phyloP scores from a whole-genome alignment of 1,140 invertebrate genomes.

The Trachymyrmex septentrionalis region DNA sequence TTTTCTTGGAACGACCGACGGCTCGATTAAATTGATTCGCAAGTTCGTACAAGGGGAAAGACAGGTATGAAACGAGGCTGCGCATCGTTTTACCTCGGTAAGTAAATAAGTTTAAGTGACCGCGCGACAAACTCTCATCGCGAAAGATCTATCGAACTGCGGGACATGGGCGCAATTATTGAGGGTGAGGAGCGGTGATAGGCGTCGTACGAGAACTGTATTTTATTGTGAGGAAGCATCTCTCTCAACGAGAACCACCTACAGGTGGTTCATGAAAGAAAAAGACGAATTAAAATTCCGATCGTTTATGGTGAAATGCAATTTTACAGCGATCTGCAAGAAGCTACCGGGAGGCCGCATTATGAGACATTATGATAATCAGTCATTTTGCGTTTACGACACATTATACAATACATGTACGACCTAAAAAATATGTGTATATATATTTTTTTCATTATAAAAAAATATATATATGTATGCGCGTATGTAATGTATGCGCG shows the following conservation, averaged over 20 bases:
- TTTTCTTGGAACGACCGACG: slow-evolving; percentile 82
- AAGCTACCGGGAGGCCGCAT: slow-evolving; percentile 33
- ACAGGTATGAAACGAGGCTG: slow-evolving; percentile 46
- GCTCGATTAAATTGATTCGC: slow-evolving; percentile 84
- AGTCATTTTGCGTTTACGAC: slow-evolving; percentile 30
- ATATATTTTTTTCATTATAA: background rate
- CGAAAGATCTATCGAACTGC: background rate
- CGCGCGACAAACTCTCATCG: slow-evolving; percentile 38
- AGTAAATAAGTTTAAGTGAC: slow-evolving; percentile 81
- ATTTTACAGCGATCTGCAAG: slow-evolving; percentile 44
- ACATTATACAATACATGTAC: slow-evolving; percentile 4
- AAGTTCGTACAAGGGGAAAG: slow-evolving; percentile 62
- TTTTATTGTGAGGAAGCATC: slow-evolving; percentile 12
- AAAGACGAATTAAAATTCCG: background rate
- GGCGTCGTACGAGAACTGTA: background rate
- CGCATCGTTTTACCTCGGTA: slow-evolving; percentile 70
- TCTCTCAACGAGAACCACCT: background rate
- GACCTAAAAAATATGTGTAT: no score
- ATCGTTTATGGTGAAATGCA: slow-evolving; percentile 45
- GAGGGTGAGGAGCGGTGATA: background rate
- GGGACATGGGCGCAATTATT: slow-evolving; percentile 1
- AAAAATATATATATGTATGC: background rate
- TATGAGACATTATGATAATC: slow-evolving; percentile 56
- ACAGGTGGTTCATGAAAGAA: slow-evolving; percentile 12
- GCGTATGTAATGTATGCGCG: background rate